Base-by-base conservation (phyloP, 2,797 vertebrate genomes). In the Eupleurogrammus muticus region DNA sequence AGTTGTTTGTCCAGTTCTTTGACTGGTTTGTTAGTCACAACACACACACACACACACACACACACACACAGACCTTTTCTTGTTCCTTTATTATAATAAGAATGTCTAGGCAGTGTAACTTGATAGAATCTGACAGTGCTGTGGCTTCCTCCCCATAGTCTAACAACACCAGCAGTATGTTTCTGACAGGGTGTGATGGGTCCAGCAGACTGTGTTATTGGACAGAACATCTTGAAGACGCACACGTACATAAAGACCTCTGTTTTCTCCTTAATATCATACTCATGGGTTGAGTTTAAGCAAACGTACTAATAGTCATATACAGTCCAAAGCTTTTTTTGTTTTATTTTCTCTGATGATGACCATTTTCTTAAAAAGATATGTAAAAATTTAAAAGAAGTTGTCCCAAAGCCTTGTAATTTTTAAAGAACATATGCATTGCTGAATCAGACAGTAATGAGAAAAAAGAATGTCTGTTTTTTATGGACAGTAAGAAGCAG, bases 171-270 rank as follows among this genome's bases (percentile, higher is more conserved):
- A 68, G 77, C 70, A 64, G 69, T 88, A 51, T 82, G 75, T 84
- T 81, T 87, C 66, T 74, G 76, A 84, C 82, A 62, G 64, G 55
- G 40, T 80, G 70, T 79, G 83, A 89, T 88, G 79, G 70, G 66
- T 90, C 76, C 75, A 81, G 60, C 89, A 88, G 88, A 86, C 75
- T 79, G 71, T 60, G 75, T 72, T 75, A 65, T 73, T 81, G 73
- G 73, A 81, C 66, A 32, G 62, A 46, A 52, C 63, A 48, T 63
- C 66, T 55, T 42, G 47, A 48, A 63, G 44, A 65, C 47, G 50
- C 53, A 53, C 52, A 53, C 46, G 70, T 34, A 40, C 65, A 75
- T 57, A 53, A 71, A 79, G 57, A 71, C 21, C 38, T 75, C 66
- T 78, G 77, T 62, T 81, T 87, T 78, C 78, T 74, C 59, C 66